Evolutionary conservation across 2,888 invertebrate species (phyloP), one percentile per base, ranked within the genome.

Genomic region (Pollenia amentaria): DNA sequence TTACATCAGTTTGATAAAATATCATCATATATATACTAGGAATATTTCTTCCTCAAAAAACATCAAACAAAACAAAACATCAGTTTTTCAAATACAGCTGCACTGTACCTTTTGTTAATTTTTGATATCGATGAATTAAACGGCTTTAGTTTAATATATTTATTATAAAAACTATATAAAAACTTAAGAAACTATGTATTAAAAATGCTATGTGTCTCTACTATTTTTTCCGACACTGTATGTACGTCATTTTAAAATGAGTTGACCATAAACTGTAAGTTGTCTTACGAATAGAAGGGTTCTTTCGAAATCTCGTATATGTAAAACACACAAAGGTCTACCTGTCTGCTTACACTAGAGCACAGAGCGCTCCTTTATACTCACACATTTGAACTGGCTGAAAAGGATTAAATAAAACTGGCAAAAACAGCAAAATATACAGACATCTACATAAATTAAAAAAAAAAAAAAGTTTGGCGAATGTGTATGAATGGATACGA

Each of bases 371-470:
- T 60, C 51, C 44, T 38, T 44, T 7, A 64, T n/a, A 51, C 14
- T 65, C 29, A 55, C 16, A 18, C 44, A 67, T 65, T 46, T 57
- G 46, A 55, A 67, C 29, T 29, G 62, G 64, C 62, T 79, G 44
- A 53, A 72, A 64, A 51, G 53, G 55, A 79, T 79, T 72, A 55
- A 79, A 72, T 64, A 72, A 79, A 79, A 72, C 53, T 72, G 53
- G 53, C 62, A 55, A 73, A 72, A 72, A 16, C 1, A 51, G 11
- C 42, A 46, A 57, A n/a, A 55, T 9, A 48, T 48, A 67, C 18
- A 60, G 21, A 67, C 38, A 42, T 21, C 1, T 48, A 77, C 53
- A 29, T 64, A 11, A 21, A 40, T 21, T 16, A 40, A 55, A 38
- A 12, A 18, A 16, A 14, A 12, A 62, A 12, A 64, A 6, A n/a